These are phyloP conservation scores for Rhabdophis nuchalis DNA, from an alignment of 2,797 vertebrate genomes.

Conservation along the genomic window DNA sequence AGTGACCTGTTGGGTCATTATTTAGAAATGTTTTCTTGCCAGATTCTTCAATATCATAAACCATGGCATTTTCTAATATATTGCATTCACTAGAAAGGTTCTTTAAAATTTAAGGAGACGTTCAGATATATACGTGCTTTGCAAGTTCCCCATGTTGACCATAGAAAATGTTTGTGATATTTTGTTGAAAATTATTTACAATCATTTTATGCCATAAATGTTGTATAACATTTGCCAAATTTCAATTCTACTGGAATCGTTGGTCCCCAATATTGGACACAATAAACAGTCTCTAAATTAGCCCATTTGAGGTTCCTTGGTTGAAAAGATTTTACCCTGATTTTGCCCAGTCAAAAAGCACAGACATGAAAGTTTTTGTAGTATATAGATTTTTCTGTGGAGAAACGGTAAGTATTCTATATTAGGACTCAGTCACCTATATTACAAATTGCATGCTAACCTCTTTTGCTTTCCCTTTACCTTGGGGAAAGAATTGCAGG, in stretches of 20 bases:
- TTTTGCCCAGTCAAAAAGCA: background rate
- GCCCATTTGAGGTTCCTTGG: background rate
- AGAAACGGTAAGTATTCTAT: background rate
- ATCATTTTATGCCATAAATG: background rate
- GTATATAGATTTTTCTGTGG: background rate
- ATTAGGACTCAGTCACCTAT: background rate
- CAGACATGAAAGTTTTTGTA: background rate
- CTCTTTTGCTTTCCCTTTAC: background rate
- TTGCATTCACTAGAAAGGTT: background rate
- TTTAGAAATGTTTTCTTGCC: background rate
- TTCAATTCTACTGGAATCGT: background rate
- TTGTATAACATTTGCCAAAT: background rate
- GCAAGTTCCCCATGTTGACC: background rate
- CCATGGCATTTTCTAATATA: background rate
- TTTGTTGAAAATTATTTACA: background rate
- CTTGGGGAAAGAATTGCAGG: background rate
- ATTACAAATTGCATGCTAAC: background rate
- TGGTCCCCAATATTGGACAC: background rate
- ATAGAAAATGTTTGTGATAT: background rate
- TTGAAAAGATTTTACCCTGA: background rate
- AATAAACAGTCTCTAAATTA: background rate
- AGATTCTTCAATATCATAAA: background rate
- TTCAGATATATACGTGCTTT: background rate
- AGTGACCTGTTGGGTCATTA: background rate
- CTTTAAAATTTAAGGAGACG: background rate